Evolutionary conservation across 1,140 invertebrate species (phyloP).

Genomic region (Drosophila pandora): DNA sequence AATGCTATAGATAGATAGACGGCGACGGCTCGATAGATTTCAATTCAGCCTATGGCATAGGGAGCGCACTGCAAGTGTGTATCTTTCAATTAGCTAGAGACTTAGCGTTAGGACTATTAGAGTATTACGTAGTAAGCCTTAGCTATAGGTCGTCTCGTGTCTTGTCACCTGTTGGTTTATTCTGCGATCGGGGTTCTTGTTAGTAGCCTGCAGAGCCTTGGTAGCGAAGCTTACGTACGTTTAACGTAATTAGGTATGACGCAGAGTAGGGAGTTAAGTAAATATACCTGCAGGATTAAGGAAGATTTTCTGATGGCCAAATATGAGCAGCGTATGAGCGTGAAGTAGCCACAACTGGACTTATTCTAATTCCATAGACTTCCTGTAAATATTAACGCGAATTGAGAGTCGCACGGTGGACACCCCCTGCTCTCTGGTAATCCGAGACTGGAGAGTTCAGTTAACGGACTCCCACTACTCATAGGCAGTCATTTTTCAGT

Average conservation of each 20-base stretch:
- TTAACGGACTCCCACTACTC: slow-evolving; percentile 44
- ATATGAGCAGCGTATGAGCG: not conserved
- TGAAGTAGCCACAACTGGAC: not conserved
- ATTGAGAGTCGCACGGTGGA: slow-evolving; percentile 2
- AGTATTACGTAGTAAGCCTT: slow-evolving; percentile 56
- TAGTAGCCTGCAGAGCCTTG: slow-evolving; percentile 59
- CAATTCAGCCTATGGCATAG: slow-evolving; percentile 36
- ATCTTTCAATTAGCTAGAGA: slow-evolving; percentile 61
- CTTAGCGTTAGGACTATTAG: slow-evolving; percentile 58
- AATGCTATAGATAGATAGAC: slow-evolving; percentile 60
- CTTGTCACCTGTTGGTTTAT: slow-evolving; percentile 20
- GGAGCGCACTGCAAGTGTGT: slow-evolving; percentile 51
- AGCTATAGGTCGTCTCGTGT: slow-evolving; percentile 34
- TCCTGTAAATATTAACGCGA: slow-evolving; percentile 26
- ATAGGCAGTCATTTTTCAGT: slow-evolving; percentile 60
- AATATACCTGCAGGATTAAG: not conserved
- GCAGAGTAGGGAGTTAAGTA: not conserved
- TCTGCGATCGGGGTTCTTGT: slow-evolving; percentile 42
- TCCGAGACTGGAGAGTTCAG: not conserved
- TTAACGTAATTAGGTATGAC: slow-evolving; percentile 65
- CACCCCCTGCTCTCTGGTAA: slow-evolving; percentile 12
- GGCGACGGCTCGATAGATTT: slow-evolving; percentile 11
- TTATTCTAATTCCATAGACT: slow-evolving; percentile 1
- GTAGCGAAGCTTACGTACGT: slow-evolving; percentile 70
- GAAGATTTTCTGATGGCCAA: not conserved